These are phyloP conservation scores for Pyralis farinalis DNA, from an alignment of 2,888 invertebrate species.

Conservation along the genomic window DNA sequence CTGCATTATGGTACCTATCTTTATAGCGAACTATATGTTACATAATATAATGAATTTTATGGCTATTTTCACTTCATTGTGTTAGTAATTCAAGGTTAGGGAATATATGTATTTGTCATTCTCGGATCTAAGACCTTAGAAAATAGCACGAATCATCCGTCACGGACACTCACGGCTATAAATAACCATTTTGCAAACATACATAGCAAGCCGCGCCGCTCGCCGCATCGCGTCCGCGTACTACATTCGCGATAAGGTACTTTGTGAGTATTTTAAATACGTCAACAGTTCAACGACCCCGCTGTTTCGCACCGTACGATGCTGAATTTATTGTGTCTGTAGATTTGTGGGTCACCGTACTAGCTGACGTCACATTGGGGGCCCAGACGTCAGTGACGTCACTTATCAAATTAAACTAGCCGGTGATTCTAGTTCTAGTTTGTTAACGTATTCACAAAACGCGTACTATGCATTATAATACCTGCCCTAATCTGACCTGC, in stretches of 20 bases:
- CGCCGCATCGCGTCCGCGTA: slow-evolving; percentile 60
- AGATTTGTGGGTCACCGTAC: slow-evolving; percentile 78
- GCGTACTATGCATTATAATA: slow-evolving; percentile 60
- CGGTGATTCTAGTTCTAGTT: slow-evolving; percentile 69
- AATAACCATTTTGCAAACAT: slow-evolving; percentile 73
- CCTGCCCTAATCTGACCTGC: slow-evolving; percentile 73
- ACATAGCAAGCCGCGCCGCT: slow-evolving; percentile 56
- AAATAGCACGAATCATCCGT: slow-evolving; percentile 63
- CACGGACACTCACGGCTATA: slow-evolving; percentile 66
- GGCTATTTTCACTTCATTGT: too few relatives aligned
- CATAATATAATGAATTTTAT: too few relatives aligned
- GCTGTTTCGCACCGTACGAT: slow-evolving; percentile 67
- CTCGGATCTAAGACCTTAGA: slow-evolving; percentile 39
- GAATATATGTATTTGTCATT: slow-evolving; percentile 23
- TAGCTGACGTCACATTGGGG: slow-evolving; percentile 72
- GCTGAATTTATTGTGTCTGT: slow-evolving; percentile 78
- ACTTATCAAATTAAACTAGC: slow-evolving; percentile 60
- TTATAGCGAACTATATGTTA: too few relatives aligned
- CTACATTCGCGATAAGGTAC: slow-evolving; percentile 76
- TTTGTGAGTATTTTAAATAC: slow-evolving; percentile 76
- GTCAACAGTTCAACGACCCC: slow-evolving; percentile 77
- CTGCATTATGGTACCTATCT: too few relatives aligned
- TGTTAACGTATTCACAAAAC: slow-evolving; percentile 60
- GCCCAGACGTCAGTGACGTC: slow-evolving; percentile 71
- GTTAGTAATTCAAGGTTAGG: too few relatives aligned